These are phyloP conservation scores for Tetragonula carbonaria DNA, from an alignment of 2,888 invertebrate species.

Conservation along the genomic window DNA sequence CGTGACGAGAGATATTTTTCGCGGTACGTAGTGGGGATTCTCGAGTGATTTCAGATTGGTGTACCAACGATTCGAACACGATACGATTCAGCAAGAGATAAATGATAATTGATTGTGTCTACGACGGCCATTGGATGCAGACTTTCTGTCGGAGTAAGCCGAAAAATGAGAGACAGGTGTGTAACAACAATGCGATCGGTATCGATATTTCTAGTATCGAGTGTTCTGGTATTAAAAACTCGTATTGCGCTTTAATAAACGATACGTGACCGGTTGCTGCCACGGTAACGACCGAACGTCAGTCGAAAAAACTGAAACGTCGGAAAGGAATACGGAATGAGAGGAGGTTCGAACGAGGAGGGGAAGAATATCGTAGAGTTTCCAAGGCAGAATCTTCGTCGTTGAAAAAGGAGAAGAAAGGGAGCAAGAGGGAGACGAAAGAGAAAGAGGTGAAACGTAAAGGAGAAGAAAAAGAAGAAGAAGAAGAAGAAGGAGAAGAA, in stretches of 20 bases:
- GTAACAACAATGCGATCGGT: conserved; percentile 17
- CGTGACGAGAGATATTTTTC: too few species aligned
- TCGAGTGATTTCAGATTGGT: too few species aligned
- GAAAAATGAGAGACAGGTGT: neutral
- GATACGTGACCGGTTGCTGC: conserved; percentile 18
- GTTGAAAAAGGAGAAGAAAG: neutral
- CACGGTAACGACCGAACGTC: conserved; percentile 34
- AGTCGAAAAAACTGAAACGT: conserved; percentile 41
- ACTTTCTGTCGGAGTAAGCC: neutral
- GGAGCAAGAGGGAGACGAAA: neutral
- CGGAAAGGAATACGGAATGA: conserved; percentile 34
- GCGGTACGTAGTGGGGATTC: too few species aligned
- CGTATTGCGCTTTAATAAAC: conserved; percentile 37
- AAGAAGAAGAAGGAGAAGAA: conserved; percentile 24
- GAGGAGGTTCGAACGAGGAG: conserved; percentile 14
- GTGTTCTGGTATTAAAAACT: conserved; percentile 33
- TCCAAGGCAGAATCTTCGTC: conserved; percentile 29
- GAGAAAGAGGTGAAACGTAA: conserved; percentile 11
- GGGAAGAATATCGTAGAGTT: conserved; percentile 38
- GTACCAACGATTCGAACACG: neutral
- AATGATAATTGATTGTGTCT: neutral
- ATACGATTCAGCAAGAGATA: neutral
- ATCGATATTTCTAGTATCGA: conserved; percentile 10
- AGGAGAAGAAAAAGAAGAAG: conserved; percentile 28
- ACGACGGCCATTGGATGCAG: neutral